Percentiles rank a stretch among this genome's conserved stretches.
Conservation (phyloP, 1,140 invertebrate genomes). For the Calycopis cecrops region DNA sequence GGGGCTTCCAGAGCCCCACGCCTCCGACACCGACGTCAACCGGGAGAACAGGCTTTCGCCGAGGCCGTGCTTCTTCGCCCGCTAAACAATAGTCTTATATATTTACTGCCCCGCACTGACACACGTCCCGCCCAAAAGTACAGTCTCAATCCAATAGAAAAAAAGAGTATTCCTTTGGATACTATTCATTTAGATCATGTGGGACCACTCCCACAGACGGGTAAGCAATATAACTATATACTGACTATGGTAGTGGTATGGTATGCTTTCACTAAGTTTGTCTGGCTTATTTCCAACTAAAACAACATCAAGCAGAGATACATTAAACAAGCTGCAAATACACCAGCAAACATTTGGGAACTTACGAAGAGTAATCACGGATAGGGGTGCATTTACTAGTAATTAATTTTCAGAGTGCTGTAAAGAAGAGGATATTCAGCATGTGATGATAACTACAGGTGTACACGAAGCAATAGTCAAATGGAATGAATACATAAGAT, state of each 20-base stretch:
- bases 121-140: not conserved
- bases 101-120: not conserved
- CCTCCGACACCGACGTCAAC: constrained; percentile 51
- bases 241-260: not conserved
- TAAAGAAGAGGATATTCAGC: constrained; percentile 22
- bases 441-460: constrained; percentile 22
- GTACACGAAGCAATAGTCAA: constrained; percentile 18
- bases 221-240: not conserved
- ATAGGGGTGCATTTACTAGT: constrained; percentile 21
- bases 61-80: constrained; percentile 77
- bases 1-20: constrained; percentile 37
- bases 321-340: constrained; percentile 34
- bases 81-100: constrained; percentile 43
- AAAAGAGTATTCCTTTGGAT: not conserved
- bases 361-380: constrained; percentile 14
- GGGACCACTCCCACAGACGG: not conserved
- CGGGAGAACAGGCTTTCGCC: constrained; percentile 81
- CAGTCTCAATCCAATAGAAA: not conserved
- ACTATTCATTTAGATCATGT: constrained; percentile 5
- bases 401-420: constrained; percentile 13
- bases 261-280: constrained; percentile 41
- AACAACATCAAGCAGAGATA: constrained; percentile 35
- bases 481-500: constrained; percentile 14
- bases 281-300: constrained; percentile 50
- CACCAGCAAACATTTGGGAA: constrained; percentile 24